Evolutionary conservation across 2,888 invertebrate genomes (phyloP).

Genomic region (Andrena minutula): DNA sequence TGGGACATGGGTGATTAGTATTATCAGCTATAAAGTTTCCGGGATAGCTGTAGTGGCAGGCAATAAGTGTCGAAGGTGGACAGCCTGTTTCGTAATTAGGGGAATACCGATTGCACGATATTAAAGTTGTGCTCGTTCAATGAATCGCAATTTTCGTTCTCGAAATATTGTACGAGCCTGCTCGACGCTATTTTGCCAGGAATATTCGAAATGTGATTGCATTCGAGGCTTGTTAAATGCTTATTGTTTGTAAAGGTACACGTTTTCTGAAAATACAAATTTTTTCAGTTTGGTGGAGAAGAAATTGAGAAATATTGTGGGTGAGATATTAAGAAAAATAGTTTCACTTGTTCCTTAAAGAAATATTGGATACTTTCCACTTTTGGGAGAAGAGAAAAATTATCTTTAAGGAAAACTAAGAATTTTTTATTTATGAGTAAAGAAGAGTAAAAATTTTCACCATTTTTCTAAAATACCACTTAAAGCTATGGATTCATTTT

Average conservation of each 20-base stretch:
- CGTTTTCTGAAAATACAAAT: background rate
- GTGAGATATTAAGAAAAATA: background rate
- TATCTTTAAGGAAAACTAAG: background rate
- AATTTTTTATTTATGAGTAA: background rate
- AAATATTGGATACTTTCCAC: background rate
- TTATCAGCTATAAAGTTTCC: slow-evolving; percentile 32
- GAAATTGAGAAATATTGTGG: background rate
- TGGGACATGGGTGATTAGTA: slow-evolving; percentile 24
- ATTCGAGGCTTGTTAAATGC: background rate
- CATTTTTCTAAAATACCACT: too few species aligned
- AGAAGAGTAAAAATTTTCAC: too few species aligned
- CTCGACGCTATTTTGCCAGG: background rate
- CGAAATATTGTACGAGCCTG: background rate
- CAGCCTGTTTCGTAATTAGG: slow-evolving; percentile 28
- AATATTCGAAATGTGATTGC: background rate
- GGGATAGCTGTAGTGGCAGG: slow-evolving; percentile 1
- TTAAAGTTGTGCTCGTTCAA: slow-evolving; percentile 12
- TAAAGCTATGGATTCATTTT: too few species aligned
- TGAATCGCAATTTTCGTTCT: slow-evolving; percentile 23
- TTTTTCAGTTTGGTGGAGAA: background rate
- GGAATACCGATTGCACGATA: slow-evolving; percentile 6
- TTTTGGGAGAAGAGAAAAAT: background rate
- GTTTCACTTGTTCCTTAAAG: background rate
- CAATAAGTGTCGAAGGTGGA: slow-evolving; percentile 41
- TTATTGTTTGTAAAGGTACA: background rate